These are phyloP conservation scores for Trogon surrucura DNA, from an alignment of 2,113 vertebrate genomes.

Conservation along the genomic window DNA sequence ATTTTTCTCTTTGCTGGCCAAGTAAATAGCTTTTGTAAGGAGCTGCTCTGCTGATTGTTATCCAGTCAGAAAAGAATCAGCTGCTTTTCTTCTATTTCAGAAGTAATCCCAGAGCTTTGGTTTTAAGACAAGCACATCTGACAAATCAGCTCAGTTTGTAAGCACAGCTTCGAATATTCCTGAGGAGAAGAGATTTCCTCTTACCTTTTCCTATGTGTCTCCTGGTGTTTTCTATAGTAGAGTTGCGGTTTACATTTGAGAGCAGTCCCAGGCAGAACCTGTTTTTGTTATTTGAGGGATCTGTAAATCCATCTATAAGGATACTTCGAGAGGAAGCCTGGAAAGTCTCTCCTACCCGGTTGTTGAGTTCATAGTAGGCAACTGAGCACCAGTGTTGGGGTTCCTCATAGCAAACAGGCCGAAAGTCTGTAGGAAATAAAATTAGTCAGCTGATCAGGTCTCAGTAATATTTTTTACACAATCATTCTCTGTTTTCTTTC, in stretches of 20 bases:
- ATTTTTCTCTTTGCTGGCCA: conserved; percentile 31
- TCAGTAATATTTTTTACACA: neutral
- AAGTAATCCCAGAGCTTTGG: neutral
- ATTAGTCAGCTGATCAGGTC: neutral
- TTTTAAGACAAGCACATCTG: neutral
- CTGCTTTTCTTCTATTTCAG: conserved; percentile 22
- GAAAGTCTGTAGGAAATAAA: conserved; percentile 81
- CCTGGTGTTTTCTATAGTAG: conserved; percentile 96
- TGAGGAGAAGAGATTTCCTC: neutral
- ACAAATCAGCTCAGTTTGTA: neutral
- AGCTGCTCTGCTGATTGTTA: conserved; percentile 30
- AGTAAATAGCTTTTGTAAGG: conserved; percentile 39
- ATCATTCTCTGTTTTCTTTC: neutral
- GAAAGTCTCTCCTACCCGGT: conserved; percentile 95
- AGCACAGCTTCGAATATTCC: neutral
- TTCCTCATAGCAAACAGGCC: conserved; percentile 97
- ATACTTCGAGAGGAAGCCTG: conserved; percentile 93
- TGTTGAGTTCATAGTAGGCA: conserved; percentile 98
- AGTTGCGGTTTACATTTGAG: conserved; percentile 98
- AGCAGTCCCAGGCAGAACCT: conserved; percentile 97
- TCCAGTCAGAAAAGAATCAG: conserved; percentile 6
- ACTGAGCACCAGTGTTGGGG: conserved; percentile 97
- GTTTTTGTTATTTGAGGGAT: conserved; percentile 97
- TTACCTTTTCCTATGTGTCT: conserved; percentile 98
- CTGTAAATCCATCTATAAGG: conserved; percentile 96